phyloP scores from a whole-genome alignment of 53 echinoderm and acorn worm species.

The Echinometra lucunter region DNA sequence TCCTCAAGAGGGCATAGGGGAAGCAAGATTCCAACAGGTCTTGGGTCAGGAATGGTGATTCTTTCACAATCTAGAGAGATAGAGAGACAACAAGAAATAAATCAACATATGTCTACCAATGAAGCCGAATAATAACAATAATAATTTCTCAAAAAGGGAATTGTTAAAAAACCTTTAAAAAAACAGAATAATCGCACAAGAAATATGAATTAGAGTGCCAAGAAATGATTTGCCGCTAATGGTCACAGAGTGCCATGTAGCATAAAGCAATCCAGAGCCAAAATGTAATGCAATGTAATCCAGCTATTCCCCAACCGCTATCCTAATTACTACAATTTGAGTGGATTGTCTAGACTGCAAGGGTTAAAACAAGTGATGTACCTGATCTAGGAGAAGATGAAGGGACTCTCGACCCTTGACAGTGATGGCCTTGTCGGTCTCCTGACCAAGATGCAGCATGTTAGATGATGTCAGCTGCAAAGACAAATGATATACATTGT shows the following conservation, averaged over 20 bases:
- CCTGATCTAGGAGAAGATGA: conserved; percentile 92
- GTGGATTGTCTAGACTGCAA: too few species aligned
- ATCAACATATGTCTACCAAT: neutral
- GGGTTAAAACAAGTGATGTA: conserved; percentile 23
- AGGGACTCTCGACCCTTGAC: conserved; percentile 88
- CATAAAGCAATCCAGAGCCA: too few species aligned
- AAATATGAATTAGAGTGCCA: too few species aligned
- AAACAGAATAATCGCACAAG: too few species aligned
- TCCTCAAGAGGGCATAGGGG: conserved; percentile 91
- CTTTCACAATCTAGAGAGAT: conserved; percentile 85
- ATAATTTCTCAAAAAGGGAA: too few species aligned
- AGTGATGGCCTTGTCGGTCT: conserved; percentile 83
- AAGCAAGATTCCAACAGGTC: conserved; percentile 97
- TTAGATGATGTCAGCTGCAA: conserved; percentile 94
- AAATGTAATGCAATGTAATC: too few species aligned
- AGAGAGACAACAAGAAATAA: neutral
- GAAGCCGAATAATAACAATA: too few species aligned
- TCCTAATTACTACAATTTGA: neutral
- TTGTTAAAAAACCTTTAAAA: too few species aligned
- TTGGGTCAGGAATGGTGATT: conserved; percentile 94
- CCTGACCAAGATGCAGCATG: conserved; percentile 83
- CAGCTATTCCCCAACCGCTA: too few species aligned
- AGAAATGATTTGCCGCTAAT: too few species aligned
- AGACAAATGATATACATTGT: neutral
- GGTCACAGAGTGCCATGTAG: too few species aligned